Evolutionary conservation across 2,797 vertebrate genomes (phyloP).

Genomic region (Xiphorhynchus erythropygius): DNA sequence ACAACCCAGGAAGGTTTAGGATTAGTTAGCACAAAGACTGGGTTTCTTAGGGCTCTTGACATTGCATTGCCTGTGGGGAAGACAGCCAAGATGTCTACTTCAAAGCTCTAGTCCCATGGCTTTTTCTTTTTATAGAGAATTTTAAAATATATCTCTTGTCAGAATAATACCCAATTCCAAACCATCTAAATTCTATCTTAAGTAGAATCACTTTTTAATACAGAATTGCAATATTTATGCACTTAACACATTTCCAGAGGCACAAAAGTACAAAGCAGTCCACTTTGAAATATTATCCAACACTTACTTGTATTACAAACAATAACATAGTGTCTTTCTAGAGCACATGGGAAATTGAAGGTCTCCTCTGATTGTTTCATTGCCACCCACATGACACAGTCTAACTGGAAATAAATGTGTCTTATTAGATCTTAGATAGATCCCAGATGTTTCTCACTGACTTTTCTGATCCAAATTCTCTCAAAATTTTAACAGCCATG

Average conservation of each 20-base stretch:
- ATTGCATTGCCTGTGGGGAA: not conserved
- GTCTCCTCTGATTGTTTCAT: not conserved
- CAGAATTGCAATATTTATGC: not conserved
- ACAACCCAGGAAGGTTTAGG: not conserved
- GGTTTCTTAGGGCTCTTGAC: conserved; percentile 38
- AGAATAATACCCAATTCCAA: not conserved
- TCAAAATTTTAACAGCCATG: not conserved
- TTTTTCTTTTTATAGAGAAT: conserved; percentile 44
- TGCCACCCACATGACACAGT: not conserved
- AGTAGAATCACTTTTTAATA: not conserved
- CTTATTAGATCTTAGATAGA: not conserved
- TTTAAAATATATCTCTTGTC: not conserved
- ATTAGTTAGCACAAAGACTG: conserved; percentile 18
- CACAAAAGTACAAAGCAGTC: not conserved
- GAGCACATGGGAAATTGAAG: not conserved
- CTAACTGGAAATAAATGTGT: not conserved
- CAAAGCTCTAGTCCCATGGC: not conserved
- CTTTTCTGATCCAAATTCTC: not conserved
- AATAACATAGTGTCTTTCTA: not conserved
- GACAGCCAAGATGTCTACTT: not conserved
- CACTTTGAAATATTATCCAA: not conserved
- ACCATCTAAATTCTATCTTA: not conserved
- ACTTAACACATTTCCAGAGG: not conserved
- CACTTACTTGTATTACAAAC: not conserved
- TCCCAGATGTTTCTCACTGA: not conserved